Conservation (phyloP, 1,140 invertebrate genomes). For the Stegodyphus mimosarum region DNA sequence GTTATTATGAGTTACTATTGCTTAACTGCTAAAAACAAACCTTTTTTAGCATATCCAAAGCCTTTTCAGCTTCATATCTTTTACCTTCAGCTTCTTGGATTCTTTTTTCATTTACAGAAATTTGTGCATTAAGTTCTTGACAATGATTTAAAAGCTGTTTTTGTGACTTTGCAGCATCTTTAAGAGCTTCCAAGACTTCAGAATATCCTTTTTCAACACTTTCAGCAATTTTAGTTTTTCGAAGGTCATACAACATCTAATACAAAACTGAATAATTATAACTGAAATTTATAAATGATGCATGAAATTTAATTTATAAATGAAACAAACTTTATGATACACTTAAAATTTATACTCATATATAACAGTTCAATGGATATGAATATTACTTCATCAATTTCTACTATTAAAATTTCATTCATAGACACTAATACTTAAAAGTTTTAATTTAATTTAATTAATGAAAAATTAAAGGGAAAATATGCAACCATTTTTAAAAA, state of each 20-base stretch:
- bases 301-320: no score
- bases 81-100: constrained; percentile 3
- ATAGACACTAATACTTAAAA: no score
- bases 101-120: constrained; percentile 8
- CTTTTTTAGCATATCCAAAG: not conserved
- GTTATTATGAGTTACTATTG: no score
- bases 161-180: constrained; percentile 22
- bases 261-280: not conserved
- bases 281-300: no score
- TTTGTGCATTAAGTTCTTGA: constrained; percentile 6
- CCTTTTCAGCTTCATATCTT: constrained; percentile 4
- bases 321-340: no score
- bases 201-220: constrained; percentile 36
- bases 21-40: not conserved
- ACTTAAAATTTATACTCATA: no score
- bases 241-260: not conserved
- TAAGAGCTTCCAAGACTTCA: constrained; percentile 36
- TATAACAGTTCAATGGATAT: no score
- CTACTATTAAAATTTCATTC: no score
- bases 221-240: constrained; percentile 38
- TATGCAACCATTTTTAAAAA: no score
- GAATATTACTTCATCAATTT: no score
- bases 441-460: no score
- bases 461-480: no score
- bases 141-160: constrained; percentile 31